Conservation (phyloP, 2,797 vertebrate genomes). For the Emys orbicularis region DNA sequence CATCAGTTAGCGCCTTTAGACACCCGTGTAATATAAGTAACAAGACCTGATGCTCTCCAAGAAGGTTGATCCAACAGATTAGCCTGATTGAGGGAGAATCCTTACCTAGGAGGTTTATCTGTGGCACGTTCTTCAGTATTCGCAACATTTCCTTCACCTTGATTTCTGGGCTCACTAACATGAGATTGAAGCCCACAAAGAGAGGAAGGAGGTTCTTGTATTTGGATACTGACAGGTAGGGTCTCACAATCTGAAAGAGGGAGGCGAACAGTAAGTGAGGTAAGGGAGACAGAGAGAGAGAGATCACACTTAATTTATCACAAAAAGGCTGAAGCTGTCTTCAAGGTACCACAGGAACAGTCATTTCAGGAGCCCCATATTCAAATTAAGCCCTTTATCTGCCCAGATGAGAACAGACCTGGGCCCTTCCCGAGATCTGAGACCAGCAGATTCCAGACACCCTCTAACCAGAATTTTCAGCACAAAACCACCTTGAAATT, state of each 20-base stretch:
- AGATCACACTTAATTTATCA: neutral
- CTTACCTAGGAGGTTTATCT: constrained; percentile 90
- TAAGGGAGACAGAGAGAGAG: neutral
- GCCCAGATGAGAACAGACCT: neutral
- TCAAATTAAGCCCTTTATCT: neutral
- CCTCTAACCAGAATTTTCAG: neutral
- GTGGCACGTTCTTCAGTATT: constrained; percentile 81
- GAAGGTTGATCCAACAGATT: fast-evolving
- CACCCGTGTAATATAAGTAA: neutral
- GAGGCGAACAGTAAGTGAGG: neutral
- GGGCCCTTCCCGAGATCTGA: neutral
- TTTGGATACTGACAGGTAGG: constrained; percentile 82
- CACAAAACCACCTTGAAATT: neutral
- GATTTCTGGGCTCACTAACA: constrained; percentile 89
- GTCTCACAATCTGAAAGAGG: constrained; percentile 81
- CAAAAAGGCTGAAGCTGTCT: neutral
- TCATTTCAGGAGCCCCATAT: neutral
- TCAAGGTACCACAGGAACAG: fast-evolving
- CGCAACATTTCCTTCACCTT: constrained; percentile 91
- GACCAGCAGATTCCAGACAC: neutral
- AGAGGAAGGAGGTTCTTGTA: constrained; percentile 89
- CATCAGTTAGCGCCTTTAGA: neutral
- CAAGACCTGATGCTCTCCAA: neutral
- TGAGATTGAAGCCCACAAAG: constrained; percentile 86
- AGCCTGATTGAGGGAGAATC: neutral